Conservation (phyloP, 2,888 invertebrate genomes). For the Xestia rhomboidea region DNA sequence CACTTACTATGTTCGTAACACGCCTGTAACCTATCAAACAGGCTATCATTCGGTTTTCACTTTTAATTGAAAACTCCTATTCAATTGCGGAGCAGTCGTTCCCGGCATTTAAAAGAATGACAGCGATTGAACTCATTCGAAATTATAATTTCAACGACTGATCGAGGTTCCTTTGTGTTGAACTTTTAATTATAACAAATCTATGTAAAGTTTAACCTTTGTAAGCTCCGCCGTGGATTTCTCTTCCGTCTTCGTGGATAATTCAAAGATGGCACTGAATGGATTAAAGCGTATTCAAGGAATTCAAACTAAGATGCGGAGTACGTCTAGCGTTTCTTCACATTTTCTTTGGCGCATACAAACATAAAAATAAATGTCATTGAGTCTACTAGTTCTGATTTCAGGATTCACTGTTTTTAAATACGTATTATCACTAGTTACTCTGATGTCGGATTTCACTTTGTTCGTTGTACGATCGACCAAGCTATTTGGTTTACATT, state of each 20-base stretch:
- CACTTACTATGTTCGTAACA: conserved; percentile 59
- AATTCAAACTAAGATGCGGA: conserved; percentile 28
- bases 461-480: too few species aligned
- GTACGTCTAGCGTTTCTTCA: not conserved
- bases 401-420: not conserved
- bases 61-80: conserved; percentile 76
- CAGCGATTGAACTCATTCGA: conserved; percentile 68
- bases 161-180: conserved; percentile 55
- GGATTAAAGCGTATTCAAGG: conserved; percentile 31
- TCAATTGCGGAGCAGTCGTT: conserved; percentile 66
- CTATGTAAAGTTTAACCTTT: conserved; percentile 44
- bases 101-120: conserved; percentile 65
- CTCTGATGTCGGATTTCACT: not conserved
- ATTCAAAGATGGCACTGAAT: conserved; percentile 34
- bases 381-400: not conserved
- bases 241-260: conserved; percentile 22
- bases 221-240: conserved; percentile 26
- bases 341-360: not conserved
- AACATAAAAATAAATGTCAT: too few species aligned
- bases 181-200: conserved; percentile 60
- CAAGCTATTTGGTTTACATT: too few species aligned
- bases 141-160: conserved; percentile 68
- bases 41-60: conserved; percentile 67
- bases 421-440: not conserved
- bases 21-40: conserved; percentile 67